phyloP scores from a whole-genome alignment of 2,113 vertebrate genomes.

The Bubalus kerabau region DNA sequence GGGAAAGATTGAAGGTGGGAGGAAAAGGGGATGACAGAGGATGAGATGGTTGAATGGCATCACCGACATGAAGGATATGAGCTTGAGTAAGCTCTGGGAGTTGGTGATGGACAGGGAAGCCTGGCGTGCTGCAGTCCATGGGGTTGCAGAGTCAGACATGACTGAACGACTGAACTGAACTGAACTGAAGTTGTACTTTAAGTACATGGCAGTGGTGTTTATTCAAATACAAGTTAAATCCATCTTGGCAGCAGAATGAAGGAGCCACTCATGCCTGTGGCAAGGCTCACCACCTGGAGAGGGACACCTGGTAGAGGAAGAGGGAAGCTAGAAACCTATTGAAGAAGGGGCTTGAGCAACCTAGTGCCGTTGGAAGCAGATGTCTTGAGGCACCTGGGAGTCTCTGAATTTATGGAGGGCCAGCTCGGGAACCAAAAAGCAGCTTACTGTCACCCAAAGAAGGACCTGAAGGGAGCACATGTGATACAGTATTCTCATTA shows the following conservation, averaged over 20 bases:
- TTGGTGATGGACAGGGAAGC: neutral
- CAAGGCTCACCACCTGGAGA: neutral
- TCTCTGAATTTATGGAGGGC: neutral
- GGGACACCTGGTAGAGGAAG: neutral
- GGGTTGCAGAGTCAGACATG: neutral
- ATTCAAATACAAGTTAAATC: neutral
- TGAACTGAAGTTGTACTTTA: neutral
- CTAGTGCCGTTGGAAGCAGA: neutral
- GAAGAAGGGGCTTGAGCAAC: neutral
- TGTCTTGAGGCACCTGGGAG: neutral
- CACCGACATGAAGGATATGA: neutral
- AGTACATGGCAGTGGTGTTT: neutral
- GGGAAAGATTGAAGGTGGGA: neutral
- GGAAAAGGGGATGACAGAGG: neutral
- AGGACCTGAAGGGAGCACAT: neutral
- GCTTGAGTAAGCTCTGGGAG: neutral
- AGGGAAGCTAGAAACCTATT: neutral
- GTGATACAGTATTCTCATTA: neutral
- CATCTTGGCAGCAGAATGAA: neutral
- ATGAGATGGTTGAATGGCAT: neutral
- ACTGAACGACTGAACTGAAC: neutral
- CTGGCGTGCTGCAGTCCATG: neutral
- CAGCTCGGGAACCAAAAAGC: neutral
- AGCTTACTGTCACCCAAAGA: neutral
- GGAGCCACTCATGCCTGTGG: neutral